Conservation (phyloP, 1,140 invertebrate genomes). For the Cotesia vestalis region DNA sequence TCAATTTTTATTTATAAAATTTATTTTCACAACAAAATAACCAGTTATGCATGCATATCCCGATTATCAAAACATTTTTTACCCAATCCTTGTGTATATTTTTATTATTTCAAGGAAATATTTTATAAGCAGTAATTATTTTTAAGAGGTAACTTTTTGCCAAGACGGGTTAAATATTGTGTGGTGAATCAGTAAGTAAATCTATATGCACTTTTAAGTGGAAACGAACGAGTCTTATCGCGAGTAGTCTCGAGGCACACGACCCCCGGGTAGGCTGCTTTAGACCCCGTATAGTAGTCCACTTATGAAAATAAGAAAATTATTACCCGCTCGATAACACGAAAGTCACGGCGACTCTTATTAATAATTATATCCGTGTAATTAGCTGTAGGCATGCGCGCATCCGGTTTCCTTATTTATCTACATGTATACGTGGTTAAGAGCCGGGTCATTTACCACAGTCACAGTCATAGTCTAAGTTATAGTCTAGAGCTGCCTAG, state of each 20-base stretch:
- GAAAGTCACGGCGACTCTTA: slow-evolving; percentile 43
- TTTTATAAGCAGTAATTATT: neutral
- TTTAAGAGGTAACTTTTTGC: neutral
- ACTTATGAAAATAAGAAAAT: slow-evolving; percentile 44
- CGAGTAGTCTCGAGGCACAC: slow-evolving; percentile 7
- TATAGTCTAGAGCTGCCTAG: too few species aligned
- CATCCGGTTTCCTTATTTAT: slow-evolving; percentile 16
- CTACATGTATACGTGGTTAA: neutral
- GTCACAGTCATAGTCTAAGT: neutral
- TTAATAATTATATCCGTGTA: slow-evolving; percentile 52
- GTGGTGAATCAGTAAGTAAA: neutral
- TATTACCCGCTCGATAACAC: slow-evolving; percentile 38
- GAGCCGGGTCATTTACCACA: slow-evolving; percentile 25
- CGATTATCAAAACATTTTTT: too few species aligned
- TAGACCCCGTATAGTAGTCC: neutral
- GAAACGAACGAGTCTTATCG: slow-evolving; percentile 14
- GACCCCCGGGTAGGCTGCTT: neutral
- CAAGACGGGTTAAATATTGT: neutral
- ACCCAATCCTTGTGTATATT: too few species aligned
- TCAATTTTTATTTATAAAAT: too few species aligned
- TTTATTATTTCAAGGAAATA: too few species aligned
- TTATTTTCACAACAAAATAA: too few species aligned
- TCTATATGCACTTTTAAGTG: slow-evolving; percentile 20
- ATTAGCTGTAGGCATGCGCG: slow-evolving; percentile 46
- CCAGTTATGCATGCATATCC: too few species aligned